These are phyloP conservation scores for Hemicordylus capensis DNA, from an alignment of 2,113 vertebrate genomes.

Conservation along the genomic window DNA sequence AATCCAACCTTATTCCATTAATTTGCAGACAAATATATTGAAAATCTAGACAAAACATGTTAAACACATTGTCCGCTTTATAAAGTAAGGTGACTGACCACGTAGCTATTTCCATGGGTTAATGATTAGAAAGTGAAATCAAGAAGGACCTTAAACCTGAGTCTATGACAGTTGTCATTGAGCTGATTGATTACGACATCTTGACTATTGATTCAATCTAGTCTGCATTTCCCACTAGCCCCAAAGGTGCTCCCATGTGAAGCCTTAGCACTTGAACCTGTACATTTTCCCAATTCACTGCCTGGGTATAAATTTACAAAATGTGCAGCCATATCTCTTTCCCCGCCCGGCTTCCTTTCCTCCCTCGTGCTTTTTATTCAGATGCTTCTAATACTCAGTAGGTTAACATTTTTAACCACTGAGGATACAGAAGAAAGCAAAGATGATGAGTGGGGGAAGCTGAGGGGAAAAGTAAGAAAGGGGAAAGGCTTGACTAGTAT, in stretches of 20 bases:
- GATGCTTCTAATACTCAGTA: slow-evolving; percentile 38
- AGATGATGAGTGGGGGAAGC: slow-evolving; percentile 21
- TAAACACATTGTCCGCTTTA: slow-evolving; percentile 32
- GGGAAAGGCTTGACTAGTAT: slow-evolving; percentile 37
- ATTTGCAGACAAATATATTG: slow-evolving; percentile 22
- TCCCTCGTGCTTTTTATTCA: slow-evolving; percentile 38
- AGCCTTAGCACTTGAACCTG: slow-evolving; percentile 75
- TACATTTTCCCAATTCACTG: slow-evolving; percentile 39
- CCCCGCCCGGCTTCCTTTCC: slow-evolving; percentile 27
- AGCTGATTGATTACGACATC: slow-evolving; percentile 82
- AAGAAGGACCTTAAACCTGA: slow-evolving; percentile 66
- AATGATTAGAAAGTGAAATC: slow-evolving; percentile 66
- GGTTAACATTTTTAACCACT: slow-evolving; percentile 56
- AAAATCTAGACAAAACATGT: slow-evolving; percentile 14
- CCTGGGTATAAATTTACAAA: slow-evolving; percentile 63
- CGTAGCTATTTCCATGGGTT: slow-evolving; percentile 59
- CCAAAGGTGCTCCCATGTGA: slow-evolving; percentile 61
- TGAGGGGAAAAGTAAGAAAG: slow-evolving; percentile 28
- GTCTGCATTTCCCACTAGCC: slow-evolving; percentile 71
- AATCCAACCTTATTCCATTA: slow-evolving; percentile 33
- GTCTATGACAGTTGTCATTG: slow-evolving; percentile 76
- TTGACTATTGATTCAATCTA: slow-evolving; percentile 83
- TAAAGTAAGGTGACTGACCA: slow-evolving; percentile 34
- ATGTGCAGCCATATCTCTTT: slow-evolving; percentile 52
- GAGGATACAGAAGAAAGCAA: not conserved